phyloP scores from a whole-genome alignment of 1,140 invertebrate genomes.

The Berghia stephanieae region DNA sequence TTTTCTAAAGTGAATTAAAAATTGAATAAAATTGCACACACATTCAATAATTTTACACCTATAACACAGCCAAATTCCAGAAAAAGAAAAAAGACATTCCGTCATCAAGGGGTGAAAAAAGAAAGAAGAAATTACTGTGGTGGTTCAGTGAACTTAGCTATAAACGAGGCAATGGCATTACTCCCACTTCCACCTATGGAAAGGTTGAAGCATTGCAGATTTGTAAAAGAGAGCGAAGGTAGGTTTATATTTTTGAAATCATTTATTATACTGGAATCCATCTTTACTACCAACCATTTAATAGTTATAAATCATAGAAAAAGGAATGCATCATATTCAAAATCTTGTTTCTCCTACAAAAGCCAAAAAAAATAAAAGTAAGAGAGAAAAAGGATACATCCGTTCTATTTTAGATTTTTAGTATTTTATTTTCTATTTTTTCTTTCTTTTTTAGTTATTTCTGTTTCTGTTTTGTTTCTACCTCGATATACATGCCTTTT shows the following conservation, averaged over 20 bases:
- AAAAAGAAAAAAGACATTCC: neutral
- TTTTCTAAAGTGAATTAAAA: too few species aligned
- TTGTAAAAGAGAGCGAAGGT: too few species aligned
- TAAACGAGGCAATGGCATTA: slow-evolving; percentile 5
- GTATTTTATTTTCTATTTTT: too few species aligned
- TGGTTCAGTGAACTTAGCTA: neutral
- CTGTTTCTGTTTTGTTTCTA: too few species aligned
- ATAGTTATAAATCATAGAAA: neutral
- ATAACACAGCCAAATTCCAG: neutral
- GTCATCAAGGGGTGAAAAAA: neutral
- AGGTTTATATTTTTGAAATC: too few species aligned
- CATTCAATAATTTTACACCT: too few species aligned
- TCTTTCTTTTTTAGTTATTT: too few species aligned
- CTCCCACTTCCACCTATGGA: neutral
- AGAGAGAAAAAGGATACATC: too few species aligned
- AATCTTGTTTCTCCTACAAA: neutral
- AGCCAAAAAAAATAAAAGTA: neutral
- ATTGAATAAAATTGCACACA: too few species aligned
- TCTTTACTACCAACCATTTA: neutral
- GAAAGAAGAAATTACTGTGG: neutral
- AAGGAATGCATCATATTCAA: neutral
- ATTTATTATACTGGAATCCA: neutral
- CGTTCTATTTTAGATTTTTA: too few species aligned
- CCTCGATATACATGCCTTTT: too few species aligned
- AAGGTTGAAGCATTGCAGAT: slow-evolving; percentile 23